Base-by-base conservation (phyloP, 2,888 invertebrate species). In the Drosophila neutralis region DNA sequence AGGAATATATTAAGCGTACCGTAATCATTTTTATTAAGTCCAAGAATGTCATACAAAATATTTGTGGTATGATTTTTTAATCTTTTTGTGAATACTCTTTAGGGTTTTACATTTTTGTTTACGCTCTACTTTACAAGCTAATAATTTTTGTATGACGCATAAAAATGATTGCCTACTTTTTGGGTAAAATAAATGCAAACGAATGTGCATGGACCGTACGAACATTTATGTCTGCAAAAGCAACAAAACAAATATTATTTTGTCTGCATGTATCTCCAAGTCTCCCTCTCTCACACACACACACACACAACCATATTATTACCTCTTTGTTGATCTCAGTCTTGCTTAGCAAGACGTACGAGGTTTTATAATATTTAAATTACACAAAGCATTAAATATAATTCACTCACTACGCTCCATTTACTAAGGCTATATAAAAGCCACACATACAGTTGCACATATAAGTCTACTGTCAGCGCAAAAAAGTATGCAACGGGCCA, bases 381-480 rank as follows among this genome's bases (percentile, higher is more conserved):
- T 87, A 87, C 90, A 85, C 86, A 82, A 89, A 79, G 87, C 90
- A 87, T 87, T 87, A 87, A 87, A 87, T 87, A 87, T 87, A 87
- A 87, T 87, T 87, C 90, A 87, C 88, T 87, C 77, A 87, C 82
- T 81, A 87, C 87, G 90, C 90, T 87, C 90, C 87, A 87, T 87
- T 87, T 87, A 89, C 81, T 81, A 87, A 79, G 79, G 82, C 82
- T 77, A 85, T 87, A 80, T 76, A 72, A 75, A 72, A 75, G 69
- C 71, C 71, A 54, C 45, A 69, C 70, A 59, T 65, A 48, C 49
- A 69, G 51, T 51, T 38, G 40, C 49, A 40, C 38, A 48, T n/a
- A 70, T 21, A 64, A 75, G 69, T 70, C 59, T 49, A 54, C 71
- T 77, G 69, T 54, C 75, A 62, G 82, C 68, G 62, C 73, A 73